A percentile compares a stretch with the other conserved stretches of the same genome.
phyloP scores from a whole-genome alignment of 37 sponge, comb jelly and placozoan genomes.

The Amphimedon queenslandica region DNA sequence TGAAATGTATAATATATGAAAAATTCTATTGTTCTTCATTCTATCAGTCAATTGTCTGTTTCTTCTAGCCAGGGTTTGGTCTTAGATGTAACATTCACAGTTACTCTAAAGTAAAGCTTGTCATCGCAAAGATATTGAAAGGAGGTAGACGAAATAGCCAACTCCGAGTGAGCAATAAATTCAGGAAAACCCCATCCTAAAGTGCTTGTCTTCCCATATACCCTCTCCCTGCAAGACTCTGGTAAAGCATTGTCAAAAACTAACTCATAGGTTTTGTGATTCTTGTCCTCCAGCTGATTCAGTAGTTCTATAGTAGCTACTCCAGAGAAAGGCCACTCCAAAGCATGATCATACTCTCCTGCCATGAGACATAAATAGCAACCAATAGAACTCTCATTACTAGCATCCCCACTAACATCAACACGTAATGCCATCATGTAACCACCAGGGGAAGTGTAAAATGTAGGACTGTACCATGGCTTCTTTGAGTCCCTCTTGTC shows the following conservation, averaged over 20 bases:
- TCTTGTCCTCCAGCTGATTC: conserved; percentile 4
- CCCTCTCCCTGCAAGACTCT: background rate
- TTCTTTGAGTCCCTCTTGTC: no score
- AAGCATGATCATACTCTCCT: conserved; percentile 17
- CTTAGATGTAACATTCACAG: no score
- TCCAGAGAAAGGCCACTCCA: conserved; percentile 4
- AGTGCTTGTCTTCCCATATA: background rate
- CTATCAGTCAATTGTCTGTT: no score
- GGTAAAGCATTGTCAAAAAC: background rate
- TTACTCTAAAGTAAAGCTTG: no score
- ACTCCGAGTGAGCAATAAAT: background rate
- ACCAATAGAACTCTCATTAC: background rate
- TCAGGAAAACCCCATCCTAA: background rate
- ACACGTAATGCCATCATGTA: conserved; percentile 17
- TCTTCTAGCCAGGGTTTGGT: no score
- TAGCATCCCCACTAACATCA: background rate
- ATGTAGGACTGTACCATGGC: conserved; percentile 22
- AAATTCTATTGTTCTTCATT: no score
- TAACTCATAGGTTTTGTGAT: background rate
- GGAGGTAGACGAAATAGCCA: no score
- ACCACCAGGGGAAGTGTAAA: conserved; percentile 7
- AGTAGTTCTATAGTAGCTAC: conserved; percentile 3
- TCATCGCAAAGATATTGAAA: no score
- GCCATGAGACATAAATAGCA: conserved; percentile 8
- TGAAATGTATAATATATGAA: no score